Conservation (phyloP, 2,888 invertebrate genomes). For the Stomorhina lunata region DNA sequence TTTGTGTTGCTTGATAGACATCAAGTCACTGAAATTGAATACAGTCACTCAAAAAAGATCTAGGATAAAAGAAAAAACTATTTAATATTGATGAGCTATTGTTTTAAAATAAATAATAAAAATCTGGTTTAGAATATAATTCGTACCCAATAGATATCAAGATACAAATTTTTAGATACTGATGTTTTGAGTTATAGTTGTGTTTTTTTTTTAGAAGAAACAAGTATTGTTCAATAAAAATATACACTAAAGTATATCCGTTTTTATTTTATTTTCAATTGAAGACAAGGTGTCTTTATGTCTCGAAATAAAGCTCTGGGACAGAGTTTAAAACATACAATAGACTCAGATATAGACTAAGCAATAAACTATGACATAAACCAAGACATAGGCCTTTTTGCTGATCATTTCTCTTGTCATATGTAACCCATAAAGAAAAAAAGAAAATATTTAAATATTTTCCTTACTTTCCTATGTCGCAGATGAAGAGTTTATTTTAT, state of each 20-base stretch:
- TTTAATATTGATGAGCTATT: constrained; percentile 48
- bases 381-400: too few relatives aligned
- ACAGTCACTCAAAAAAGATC: background rate
- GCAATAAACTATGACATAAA: too few relatives aligned
- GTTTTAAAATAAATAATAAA: background rate
- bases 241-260: too few relatives aligned
- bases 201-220: too few relatives aligned
- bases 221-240: constrained; percentile 21
- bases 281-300: constrained; percentile 7
- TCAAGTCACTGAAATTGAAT: constrained; percentile 14
- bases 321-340: too few relatives aligned
- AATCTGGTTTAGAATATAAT: constrained; percentile 14
- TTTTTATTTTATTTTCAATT: constrained; percentile 1
- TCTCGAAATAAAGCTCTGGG: background rate
- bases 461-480: too few relatives aligned
- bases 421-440: too few relatives aligned
- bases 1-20: constrained; percentile 13
- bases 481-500: constrained; percentile 26
- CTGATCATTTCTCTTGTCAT: too few relatives aligned
- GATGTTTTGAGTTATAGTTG: too few relatives aligned
- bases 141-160: background rate
- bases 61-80: background rate
- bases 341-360: too few relatives aligned
- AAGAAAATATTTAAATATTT: too few relatives aligned
- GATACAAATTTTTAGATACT: too few relatives aligned